A percentile compares a stretch with the other conserved stretches of the same genome.
phyloP scores from a whole-genome alignment of 2,888 invertebrate genomes.

The Phorcus lineatus region DNA sequence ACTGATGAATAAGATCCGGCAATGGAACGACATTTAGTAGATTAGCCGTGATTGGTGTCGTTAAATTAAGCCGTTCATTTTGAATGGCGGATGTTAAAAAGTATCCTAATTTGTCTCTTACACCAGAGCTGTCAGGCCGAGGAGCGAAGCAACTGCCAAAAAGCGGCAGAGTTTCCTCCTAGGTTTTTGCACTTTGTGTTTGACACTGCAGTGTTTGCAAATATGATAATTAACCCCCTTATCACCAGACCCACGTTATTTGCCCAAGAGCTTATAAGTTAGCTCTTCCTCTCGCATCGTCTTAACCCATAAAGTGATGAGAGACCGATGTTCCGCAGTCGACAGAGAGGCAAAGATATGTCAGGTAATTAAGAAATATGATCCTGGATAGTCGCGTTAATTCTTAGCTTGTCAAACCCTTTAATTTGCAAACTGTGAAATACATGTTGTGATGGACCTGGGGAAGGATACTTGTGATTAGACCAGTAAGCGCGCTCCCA shows the following conservation, averaged over 20 bases:
- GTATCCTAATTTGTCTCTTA: neutral
- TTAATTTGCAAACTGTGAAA: slow-evolving; percentile 30
- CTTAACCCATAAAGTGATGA: slow-evolving; percentile 1
- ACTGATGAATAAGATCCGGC: neutral
- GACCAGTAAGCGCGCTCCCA: neutral
- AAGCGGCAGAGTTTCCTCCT: neutral
- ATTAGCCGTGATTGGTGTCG: neutral
- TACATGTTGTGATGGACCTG: slow-evolving; percentile 25
- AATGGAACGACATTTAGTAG: neutral
- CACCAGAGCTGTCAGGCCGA: neutral
- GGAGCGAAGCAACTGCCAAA: neutral
- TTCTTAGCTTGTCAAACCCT: slow-evolving; percentile 28
- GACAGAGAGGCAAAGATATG: slow-evolving; percentile 21
- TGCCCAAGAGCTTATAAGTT: slow-evolving; percentile 26
- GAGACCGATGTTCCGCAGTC: slow-evolving; percentile 2
- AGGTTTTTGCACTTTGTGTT: slow-evolving; percentile 18
- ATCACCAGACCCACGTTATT: slow-evolving; percentile 28
- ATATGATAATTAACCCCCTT: slow-evolving; percentile 29
- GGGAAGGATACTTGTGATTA: neutral
- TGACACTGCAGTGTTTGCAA: slow-evolving; percentile 22
- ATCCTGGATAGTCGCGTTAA: slow-evolving; percentile 25
- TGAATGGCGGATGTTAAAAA: neutral
- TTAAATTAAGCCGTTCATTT: neutral
- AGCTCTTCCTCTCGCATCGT: neutral
- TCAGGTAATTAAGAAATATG: slow-evolving; percentile 35